These are phyloP conservation scores for Poecilia latipinna DNA, from an alignment of 2,113 vertebrate species.

Conservation along the genomic window DNA sequence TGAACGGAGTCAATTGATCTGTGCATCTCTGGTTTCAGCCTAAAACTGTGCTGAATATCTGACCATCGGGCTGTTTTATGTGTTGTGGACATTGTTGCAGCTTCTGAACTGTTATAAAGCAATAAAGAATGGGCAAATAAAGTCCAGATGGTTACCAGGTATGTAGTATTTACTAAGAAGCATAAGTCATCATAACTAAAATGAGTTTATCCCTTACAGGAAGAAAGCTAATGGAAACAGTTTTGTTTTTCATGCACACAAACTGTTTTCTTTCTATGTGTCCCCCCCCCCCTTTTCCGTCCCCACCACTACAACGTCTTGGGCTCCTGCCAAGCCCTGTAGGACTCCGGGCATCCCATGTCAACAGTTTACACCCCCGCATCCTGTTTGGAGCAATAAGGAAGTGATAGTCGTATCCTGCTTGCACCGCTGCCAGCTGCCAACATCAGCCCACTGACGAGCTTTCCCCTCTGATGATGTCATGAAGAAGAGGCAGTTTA, in stretches of 20 bases:
- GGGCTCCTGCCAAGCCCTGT: conserved; percentile 67
- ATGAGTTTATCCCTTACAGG: background rate
- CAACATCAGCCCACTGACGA: conserved; percentile 50
- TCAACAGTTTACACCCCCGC: conserved; percentile 84
- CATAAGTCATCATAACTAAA: background rate
- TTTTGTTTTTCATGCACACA: background rate
- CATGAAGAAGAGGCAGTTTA: conserved; percentile 14
- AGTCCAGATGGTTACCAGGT: background rate
- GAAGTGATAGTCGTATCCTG: conserved; percentile 80
- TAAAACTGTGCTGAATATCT: background rate
- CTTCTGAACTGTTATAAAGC: background rate
- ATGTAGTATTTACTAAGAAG: background rate
- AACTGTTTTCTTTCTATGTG: conserved; percentile 31
- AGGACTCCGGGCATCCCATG: conserved; percentile 74
- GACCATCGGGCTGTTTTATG: background rate
- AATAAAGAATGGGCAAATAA: background rate
- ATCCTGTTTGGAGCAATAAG: conserved; percentile 86
- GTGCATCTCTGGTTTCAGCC: no score
- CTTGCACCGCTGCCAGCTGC: conserved; percentile 68
- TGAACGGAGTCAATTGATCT: background rate
- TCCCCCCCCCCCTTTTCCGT: conserved; percentile 9
- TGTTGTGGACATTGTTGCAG: background rate
- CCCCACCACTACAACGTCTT: conserved; percentile 38
- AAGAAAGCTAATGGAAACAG: background rate
- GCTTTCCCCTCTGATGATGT: conserved; percentile 34